Conservation (phyloP, 2,888 invertebrate species). For the Noctua comes region DNA sequence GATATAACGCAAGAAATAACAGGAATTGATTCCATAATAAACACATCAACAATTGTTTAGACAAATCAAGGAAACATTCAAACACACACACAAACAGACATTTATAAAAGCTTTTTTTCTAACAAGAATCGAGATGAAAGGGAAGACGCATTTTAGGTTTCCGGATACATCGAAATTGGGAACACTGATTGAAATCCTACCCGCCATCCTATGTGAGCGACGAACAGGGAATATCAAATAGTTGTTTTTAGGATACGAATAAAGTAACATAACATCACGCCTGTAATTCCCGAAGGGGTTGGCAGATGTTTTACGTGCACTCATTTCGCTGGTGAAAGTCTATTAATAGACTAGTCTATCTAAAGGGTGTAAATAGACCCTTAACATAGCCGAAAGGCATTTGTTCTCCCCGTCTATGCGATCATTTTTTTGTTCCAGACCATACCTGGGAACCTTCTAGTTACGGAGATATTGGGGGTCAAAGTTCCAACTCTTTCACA, state of each 20-base stretch:
- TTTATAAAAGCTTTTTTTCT: conserved; percentile 49
- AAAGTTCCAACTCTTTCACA: no score
- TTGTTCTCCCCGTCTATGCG: no score
- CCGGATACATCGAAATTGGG: conserved; percentile 36
- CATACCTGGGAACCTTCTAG: no score
- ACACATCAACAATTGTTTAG: conserved; percentile 41
- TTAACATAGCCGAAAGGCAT: no score
- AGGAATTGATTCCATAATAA: conserved; percentile 29
- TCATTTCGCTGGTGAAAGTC: not conserved
- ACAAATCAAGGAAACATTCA: conserved; percentile 24
- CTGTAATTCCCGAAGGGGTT: not conserved
- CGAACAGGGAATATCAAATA: conserved; percentile 34
- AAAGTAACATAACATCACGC: conserved; percentile 8
- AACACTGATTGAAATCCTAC: conserved; percentile 46
- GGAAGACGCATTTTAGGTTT: conserved; percentile 28
- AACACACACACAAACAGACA: conserved; percentile 2
- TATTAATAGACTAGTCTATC: no score
- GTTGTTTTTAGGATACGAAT: not conserved
- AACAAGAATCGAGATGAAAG: conserved; percentile 48
- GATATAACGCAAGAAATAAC: conserved; percentile 31
- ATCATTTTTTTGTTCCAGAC: no score
- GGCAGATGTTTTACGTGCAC: not conserved
- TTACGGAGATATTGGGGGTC: no score
- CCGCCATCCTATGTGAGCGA: not conserved
- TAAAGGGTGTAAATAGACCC: no score